A percentile compares a stretch with the other conserved stretches of the same genome.
These are phyloP conservation scores for Ischnus inquisitorius DNA, from an alignment of 2,888 invertebrate genomes.

Conservation along the genomic window DNA sequence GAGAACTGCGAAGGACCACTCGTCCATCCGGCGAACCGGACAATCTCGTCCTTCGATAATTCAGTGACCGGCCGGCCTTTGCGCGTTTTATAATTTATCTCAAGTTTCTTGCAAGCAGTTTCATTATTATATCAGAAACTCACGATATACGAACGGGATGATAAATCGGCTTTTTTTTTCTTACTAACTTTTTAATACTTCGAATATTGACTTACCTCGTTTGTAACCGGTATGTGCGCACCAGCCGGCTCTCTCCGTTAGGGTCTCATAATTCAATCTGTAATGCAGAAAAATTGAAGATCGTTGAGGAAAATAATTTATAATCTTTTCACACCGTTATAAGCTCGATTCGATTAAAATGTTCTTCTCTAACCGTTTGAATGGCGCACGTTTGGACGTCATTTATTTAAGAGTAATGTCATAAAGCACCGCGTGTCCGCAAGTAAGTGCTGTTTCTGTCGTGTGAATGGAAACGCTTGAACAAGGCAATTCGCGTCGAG, in stretches of 20 bases:
- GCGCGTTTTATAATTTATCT: neutral
- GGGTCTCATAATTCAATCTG: conserved; percentile 84
- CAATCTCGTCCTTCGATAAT: conserved; percentile 68
- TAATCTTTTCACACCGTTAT: neutral
- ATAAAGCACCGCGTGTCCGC: neutral
- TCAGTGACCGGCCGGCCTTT: conserved; percentile 59
- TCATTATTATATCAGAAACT: neutral
- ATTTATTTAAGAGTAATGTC: neutral
- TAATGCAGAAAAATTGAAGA: conserved; percentile 65
- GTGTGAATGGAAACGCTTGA: conserved; percentile 7
- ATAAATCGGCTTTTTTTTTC: neutral
- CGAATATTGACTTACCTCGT: conserved; percentile 79
- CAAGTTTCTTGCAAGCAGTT: neutral
- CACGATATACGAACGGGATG: neutral
- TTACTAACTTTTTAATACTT: neutral
- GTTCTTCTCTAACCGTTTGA: neutral
- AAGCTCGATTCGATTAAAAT: neutral
- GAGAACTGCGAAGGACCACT: conserved; percentile 67
- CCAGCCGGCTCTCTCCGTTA: conserved; percentile 82
- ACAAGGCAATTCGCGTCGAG: conserved; percentile 46
- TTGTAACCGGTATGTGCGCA: conserved; percentile 80
- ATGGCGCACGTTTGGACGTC: neutral
- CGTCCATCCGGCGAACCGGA: conserved; percentile 68
- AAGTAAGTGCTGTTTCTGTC: conserved; percentile 18
- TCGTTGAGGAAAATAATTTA: conserved; percentile 21